A percentile compares a stretch with the other conserved stretches of the same genome.
phyloP scores from a whole-genome alignment of 1,140 invertebrate species.

The Calycopis cecrops region DNA sequence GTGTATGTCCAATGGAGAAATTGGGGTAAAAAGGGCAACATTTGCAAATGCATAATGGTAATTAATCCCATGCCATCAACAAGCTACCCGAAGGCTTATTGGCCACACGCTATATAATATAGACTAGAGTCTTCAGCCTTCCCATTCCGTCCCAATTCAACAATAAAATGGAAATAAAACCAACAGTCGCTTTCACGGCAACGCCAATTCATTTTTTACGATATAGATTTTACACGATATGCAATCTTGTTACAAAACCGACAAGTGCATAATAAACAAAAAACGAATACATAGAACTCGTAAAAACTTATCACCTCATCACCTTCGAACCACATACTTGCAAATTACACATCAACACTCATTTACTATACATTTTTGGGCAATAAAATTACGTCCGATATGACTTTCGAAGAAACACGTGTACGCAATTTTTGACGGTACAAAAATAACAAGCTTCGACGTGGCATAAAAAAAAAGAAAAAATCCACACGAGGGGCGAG shows the following conservation, averaged over 20 bases:
- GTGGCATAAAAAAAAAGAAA: background rate
- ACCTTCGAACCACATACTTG: slow-evolving; percentile 10
- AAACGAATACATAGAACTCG: background rate
- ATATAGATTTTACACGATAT: too few relatives aligned
- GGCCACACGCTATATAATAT: too few relatives aligned
- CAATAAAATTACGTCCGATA: slow-evolving; percentile 42
- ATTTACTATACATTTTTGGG: slow-evolving; percentile 31
- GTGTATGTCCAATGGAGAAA: too few relatives aligned
- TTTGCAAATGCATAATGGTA: too few relatives aligned
- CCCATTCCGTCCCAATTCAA: background rate
- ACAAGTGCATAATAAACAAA: too few relatives aligned
- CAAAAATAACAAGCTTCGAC: slow-evolving; percentile 34
- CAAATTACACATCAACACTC: slow-evolving; percentile 2
- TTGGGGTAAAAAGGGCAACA: too few relatives aligned
- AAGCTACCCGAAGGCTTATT: too few relatives aligned
- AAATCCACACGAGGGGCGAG: slow-evolving; percentile 15
- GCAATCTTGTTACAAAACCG: too few relatives aligned
- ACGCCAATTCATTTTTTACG: too few relatives aligned
- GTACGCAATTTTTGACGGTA: slow-evolving; percentile 32
- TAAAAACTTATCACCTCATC: slow-evolving; percentile 6
- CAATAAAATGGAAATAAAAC: too few relatives aligned
- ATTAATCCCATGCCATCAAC: too few relatives aligned
- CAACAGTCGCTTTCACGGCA: too few relatives aligned
- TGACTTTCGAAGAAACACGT: slow-evolving; percentile 42
- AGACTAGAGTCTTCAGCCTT: background rate